Base-by-base conservation (phyloP, 1,140 invertebrate species). In the Amphibalanus amphitrite region DNA sequence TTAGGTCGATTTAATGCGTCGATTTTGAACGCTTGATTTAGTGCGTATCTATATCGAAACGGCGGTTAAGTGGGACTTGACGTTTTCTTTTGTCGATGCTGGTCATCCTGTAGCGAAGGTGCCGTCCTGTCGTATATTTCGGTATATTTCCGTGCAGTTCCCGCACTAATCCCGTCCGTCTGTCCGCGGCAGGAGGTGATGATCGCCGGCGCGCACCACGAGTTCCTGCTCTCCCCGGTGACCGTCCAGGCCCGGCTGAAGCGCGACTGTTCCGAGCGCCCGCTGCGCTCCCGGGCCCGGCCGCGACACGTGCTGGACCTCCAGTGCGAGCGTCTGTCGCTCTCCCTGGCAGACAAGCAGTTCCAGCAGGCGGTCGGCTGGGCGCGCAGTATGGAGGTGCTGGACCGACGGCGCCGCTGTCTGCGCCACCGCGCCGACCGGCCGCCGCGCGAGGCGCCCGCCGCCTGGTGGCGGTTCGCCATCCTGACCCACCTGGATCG, bases 381-480 rank as follows among this genome's bases (percentile, higher is more conserved):
- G 76, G 77, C 80, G 29, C 76, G 79, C 71, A 82, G 82, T 72
- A 82, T 84, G 76, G 80, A 84, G 8, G 74, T 81, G 73, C 79
- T 83, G 73, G 82, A 84, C 68, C 76, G 77, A 67, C 77, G 84
- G 75, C 84, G 87, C 68, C 84, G 84, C 65, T 86, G 86, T 77
- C 82, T 87, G 74, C 82, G 85, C 72, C 87, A 85, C 78, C 83
- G 90, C 70, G 90, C 90, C 40, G 79, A 76, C 59, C 78, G 78
- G 59, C 75, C 82, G 20, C 82, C 91, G 25, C 79, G 78, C 69
- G 83, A 85, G 26, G 83, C 86, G 81, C 84, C 90, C 8, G 84
- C 81, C 74, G 82, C 83, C 71, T 97, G 95, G 95, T 98, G 95
- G 95, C 83, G 85, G 71, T 97, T 95, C 83, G 89, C 90, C 25